A percentile compares a stretch with the other conserved stretches of the same genome.
Conservation (phyloP, 2,888 invertebrate genomes). For the Clanis bilineata region DNA sequence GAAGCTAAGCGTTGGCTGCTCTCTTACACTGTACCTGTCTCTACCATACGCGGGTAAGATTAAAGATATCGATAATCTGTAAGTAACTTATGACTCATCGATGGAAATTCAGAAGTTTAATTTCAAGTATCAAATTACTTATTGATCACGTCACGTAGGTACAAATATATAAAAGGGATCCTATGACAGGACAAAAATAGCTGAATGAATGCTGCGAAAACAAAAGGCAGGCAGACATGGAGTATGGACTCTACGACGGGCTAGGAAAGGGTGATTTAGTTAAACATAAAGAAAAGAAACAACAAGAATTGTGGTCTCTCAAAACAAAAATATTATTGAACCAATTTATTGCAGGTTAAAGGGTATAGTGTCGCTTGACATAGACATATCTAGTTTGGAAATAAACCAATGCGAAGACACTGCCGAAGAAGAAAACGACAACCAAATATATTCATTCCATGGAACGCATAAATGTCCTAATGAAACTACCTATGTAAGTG, state of each 20-base stretch:
- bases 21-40: conserved; percentile 88
- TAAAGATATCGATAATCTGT: neutral
- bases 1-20: conserved; percentile 90
- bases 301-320: too few species aligned
- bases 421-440: conserved; percentile 54
- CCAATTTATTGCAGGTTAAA: conserved; percentile 54
- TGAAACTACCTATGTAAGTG: conserved; percentile 88
- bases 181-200: too few species aligned
- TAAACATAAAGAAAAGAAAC: too few species aligned
- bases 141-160: too few species aligned
- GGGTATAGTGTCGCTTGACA: conserved; percentile 84
- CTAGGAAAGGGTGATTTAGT: too few species aligned
- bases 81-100: too few species aligned
- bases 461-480: conserved; percentile 96
- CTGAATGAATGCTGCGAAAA: too few species aligned
- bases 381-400: conserved; percentile 90
- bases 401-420: conserved; percentile 92
- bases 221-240: too few species aligned
- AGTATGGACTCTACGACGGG: too few species aligned
- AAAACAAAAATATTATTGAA: neutral
- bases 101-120: too few species aligned
- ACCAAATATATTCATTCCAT: conserved; percentile 90
- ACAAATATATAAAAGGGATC: too few species aligned
- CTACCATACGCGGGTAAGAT: conserved; percentile 65
- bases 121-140: too few species aligned